Percentiles rank a stretch among this genome's conserved stretches.
These are phyloP conservation scores for Mimumesa dahlbomi DNA, from an alignment of 2,888 invertebrate species.

Conservation along the genomic window DNA sequence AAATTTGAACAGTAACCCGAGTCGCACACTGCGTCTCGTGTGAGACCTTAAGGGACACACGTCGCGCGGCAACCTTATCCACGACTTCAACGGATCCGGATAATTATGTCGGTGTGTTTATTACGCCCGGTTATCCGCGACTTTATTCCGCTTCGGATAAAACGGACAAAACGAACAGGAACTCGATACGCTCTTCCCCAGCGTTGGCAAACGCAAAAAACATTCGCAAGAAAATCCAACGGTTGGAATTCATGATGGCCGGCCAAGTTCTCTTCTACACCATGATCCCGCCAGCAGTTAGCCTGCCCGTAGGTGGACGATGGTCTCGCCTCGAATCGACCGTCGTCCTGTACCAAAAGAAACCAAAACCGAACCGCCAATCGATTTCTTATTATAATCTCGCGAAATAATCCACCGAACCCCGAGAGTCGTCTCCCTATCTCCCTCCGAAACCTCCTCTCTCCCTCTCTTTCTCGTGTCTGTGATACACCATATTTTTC, in stretches of 20 bases:
- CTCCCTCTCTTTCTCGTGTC: too few relatives aligned
- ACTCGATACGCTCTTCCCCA: constrained; percentile 44
- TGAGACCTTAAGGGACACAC: constrained; percentile 30
- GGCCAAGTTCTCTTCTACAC: constrained; percentile 41
- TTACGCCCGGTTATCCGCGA: constrained; percentile 66
- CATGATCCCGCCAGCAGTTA: constrained; percentile 22
- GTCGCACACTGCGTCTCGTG: neutral
- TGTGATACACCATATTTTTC: too few relatives aligned
- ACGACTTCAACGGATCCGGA: constrained; percentile 60
- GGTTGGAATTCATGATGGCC: constrained; percentile 70
- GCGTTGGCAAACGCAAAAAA: constrained; percentile 39
- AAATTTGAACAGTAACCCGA: neutral
- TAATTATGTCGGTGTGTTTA: constrained; percentile 76
- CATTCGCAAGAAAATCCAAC: constrained; percentile 48
- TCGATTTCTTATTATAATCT: constrained; percentile 1
- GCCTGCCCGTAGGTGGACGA: constrained; percentile 38
- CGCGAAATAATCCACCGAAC: neutral
- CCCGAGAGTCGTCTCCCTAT: too few relatives aligned
- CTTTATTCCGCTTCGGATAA: constrained; percentile 62
- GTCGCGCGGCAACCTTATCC: constrained; percentile 50
- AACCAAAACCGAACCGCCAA: neutral
- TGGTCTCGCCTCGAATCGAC: constrained; percentile 4
- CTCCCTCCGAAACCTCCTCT: too few relatives aligned
- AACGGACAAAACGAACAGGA: constrained; percentile 33
- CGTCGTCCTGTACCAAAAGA: neutral